Evolutionary conservation across 1,140 invertebrate genomes (phyloP).

Genomic region (Berghia stephanieae): DNA sequence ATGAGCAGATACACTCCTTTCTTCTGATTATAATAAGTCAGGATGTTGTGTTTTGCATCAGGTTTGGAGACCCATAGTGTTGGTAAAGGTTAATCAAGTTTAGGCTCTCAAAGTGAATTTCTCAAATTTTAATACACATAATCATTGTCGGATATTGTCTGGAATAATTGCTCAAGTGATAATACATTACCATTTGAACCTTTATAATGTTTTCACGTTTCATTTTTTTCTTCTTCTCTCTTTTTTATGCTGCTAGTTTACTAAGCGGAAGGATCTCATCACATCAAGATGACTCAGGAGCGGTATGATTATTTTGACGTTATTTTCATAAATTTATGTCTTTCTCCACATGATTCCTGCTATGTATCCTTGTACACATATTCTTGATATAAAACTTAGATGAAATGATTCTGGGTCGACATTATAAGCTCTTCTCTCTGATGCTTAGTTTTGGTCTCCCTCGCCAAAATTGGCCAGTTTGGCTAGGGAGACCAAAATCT

Average conservation of each 20-base stretch:
- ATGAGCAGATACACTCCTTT: too few relatives aligned
- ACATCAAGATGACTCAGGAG: constrained; percentile 89
- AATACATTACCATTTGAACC: neutral
- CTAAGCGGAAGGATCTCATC: constrained; percentile 92
- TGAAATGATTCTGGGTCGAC: neutral
- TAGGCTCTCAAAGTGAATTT: too few relatives aligned
- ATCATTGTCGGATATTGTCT: neutral
- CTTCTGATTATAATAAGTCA: too few relatives aligned
- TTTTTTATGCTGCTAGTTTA: too few relatives aligned
- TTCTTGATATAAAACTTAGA: neutral
- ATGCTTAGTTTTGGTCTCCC: too few relatives aligned
- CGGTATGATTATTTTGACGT: constrained; percentile 66
- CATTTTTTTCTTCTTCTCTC: constrained; percentile 82
- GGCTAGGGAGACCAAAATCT: too few relatives aligned
- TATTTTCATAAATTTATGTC: constrained; percentile 14
- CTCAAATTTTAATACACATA: neutral
- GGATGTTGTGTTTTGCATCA: too few relatives aligned
- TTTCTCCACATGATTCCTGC: neutral
- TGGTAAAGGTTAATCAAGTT: too few relatives aligned
- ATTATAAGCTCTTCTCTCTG: neutral
- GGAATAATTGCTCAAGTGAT: neutral
- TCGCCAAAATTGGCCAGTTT: too few relatives aligned
- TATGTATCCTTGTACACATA: neutral
- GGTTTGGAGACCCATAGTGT: neutral
- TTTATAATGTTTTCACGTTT: neutral